Evolutionary conservation across 2,113 vertebrate species (phyloP), one percentile per base, ranked within the genome.

Genomic region (Sisor rabdophorus): DNA sequence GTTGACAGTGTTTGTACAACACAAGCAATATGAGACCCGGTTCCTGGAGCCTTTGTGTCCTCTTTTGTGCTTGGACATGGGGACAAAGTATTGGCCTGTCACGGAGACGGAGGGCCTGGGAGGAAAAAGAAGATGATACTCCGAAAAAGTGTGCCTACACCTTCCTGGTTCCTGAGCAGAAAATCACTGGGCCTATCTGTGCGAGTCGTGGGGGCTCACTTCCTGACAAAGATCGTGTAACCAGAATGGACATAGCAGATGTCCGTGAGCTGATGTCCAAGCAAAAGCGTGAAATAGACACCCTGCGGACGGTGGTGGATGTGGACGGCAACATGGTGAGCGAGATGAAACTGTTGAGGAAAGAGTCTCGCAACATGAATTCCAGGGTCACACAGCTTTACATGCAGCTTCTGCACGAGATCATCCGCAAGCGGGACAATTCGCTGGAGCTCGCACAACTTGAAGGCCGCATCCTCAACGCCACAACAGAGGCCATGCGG

Each of bases 351-450:
- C 83, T 99, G 36, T 85, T 99, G 85, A 90, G 97, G 75, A 99
- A 98, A 79, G 97, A 99, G 86, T 98, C 97, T n/a, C 94, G 97
- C 0, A 99, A 99, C 87, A 99, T 99, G 97, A 99, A 99, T 88
- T 98, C 97, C 0, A 91, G 97, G 0, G 97, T 99, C 11, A 99
- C 97, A 1, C 97, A 99, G n/a, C 95, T 99, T 71, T 99, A 99
- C 36, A 98, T 99, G 97, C 97, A 99, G 48, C 93, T 99, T 47
- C 77, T 99, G 78, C 97, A 99, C 0, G 97, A 99, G 89, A 99
- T 99, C 26, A 98, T 99, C 74, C 93, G 97, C 8, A 98, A 98
- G 83, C 89, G 97, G 11, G 97, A 99, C 73, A 98, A 98, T 80
- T 95, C 97, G 0, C 93, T 99, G 2, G 97, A 99, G 87, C 91